Conservation (phyloP, 2,888 invertebrate genomes). For the Ischnus inquisitorius region DNA sequence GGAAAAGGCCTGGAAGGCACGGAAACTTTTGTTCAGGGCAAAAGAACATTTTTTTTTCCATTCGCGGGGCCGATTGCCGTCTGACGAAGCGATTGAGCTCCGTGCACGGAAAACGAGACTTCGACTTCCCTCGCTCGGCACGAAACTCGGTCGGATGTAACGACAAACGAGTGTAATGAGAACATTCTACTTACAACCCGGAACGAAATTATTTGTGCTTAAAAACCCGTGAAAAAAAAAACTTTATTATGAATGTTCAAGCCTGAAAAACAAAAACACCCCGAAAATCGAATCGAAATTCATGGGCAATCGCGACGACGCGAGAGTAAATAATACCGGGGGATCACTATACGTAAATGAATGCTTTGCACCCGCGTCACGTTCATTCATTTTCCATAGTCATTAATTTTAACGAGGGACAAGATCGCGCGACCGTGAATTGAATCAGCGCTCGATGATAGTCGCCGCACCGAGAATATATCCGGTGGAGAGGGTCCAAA, state of each 20-base stretch:
- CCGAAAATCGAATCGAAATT: not conserved
- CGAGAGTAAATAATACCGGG: slow-evolving; percentile 37
- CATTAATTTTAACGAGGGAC: slow-evolving; percentile 67
- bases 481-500: slow-evolving; percentile 15
- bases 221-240: not conserved
- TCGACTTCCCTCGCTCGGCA: not conserved
- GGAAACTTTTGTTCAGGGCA: not conserved
- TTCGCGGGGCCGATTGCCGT: not conserved
- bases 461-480: slow-evolving; percentile 57
- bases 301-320: slow-evolving; percentile 1
- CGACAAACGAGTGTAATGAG: not conserved
- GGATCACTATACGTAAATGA: slow-evolving; percentile 29
- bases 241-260: not conserved
- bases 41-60: slow-evolving; percentile 2
- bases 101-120: not conserved
- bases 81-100: slow-evolving; percentile 13
- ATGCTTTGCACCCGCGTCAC: slow-evolving; percentile 55
- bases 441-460: slow-evolving; percentile 66
- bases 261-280: not conserved
- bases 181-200: not conserved
- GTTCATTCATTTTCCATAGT: slow-evolving; percentile 66
- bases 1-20: not conserved
- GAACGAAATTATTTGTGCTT: not conserved
- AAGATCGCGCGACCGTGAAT: slow-evolving; percentile 67
- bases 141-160: not conserved